Evolutionary conservation across 2,888 invertebrate species (phyloP), one percentile per base, ranked within the genome.

Genomic region (Scaptodrosophila latifasciaeformis): DNA sequence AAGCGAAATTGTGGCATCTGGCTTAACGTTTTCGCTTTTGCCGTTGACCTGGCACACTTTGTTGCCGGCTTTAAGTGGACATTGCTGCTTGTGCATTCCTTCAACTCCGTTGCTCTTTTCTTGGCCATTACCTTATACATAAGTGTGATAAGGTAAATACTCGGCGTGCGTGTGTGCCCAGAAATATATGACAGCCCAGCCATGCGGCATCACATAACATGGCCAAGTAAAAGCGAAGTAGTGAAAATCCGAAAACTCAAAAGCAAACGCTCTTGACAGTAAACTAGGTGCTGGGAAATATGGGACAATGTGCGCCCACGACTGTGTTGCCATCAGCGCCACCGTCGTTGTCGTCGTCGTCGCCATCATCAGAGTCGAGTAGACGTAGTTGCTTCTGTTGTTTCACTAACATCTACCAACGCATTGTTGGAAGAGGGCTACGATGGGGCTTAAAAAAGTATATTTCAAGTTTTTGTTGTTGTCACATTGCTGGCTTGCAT

Each of bases 61-160:
- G 51, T 60, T 65, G 54, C 42, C 50, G 49, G 42, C 61, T 61
- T 59, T 64, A 68, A 70, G 67, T 70, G 68, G 59, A 69, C 65
- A 65, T 42, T 53, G 62, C 49, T 54, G 52, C 57, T 57, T 57
- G 58, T 52, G 54, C 52, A 54, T 55, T 57, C 59, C 57, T 53
- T 52, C 54, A 55, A 62, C 60, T 59, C 50, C 46, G 53, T 48
- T 49, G 58, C 50, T 10, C 37, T 47, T 29, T 47, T 37, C 27
- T 24, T 53, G 42, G 53, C 47, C 54, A 59, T 59, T 59, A 59
- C 59, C 58, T 59, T 59, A 59, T 53, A 59, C n/a, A n/a, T n/a
- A n/a, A n/a, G n/a, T n/a, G n/a, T n/a, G n/a, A n/a, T n/a, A n/a
- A n/a, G n/a, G n/a, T n/a, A n/a, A n/a, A n/a, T n/a, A n/a, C n/a